phyloP scores from a whole-genome alignment of 2,888 invertebrate genomes.

The Ophonus ardosiacus region DNA sequence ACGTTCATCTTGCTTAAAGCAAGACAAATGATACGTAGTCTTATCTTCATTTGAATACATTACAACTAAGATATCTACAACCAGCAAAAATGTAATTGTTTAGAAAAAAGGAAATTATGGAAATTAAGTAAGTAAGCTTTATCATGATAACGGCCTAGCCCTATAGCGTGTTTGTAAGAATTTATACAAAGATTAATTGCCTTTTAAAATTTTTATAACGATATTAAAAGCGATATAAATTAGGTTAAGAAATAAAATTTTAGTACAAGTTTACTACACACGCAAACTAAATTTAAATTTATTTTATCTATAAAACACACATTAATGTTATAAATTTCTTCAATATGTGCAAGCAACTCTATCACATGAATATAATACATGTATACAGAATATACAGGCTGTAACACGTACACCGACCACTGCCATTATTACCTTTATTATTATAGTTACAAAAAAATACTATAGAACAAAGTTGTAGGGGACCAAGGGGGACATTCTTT shows the following conservation, averaged over 20 bases:
- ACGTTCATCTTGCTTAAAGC: constrained; percentile 37
- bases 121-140: constrained; percentile 45
- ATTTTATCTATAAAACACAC: constrained; percentile 20
- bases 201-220: constrained; percentile 56
- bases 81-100: constrained; percentile 46
- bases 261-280: constrained; percentile 33
- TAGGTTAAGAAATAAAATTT: constrained; percentile 47
- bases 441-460: too few relatives aligned
- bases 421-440: too few relatives aligned
- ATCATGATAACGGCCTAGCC: constrained; percentile 9
- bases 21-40: constrained; percentile 39
- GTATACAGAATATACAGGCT: neutral
- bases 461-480: too few relatives aligned
- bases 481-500: too few relatives aligned
- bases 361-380: neutral
- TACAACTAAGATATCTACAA: constrained; percentile 25
- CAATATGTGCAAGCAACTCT: neutral
- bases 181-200: constrained; percentile 50
- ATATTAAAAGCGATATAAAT: constrained; percentile 54
- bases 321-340: constrained; percentile 28
- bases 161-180: constrained; percentile 36
- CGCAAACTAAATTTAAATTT: constrained; percentile 32
- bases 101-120: constrained; percentile 14
- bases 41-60: constrained; percentile 54
- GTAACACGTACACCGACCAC: too few relatives aligned